These are phyloP conservation scores for Diogma glabrata DNA, from an alignment of 2,888 invertebrate genomes.

Conservation along the genomic window DNA sequence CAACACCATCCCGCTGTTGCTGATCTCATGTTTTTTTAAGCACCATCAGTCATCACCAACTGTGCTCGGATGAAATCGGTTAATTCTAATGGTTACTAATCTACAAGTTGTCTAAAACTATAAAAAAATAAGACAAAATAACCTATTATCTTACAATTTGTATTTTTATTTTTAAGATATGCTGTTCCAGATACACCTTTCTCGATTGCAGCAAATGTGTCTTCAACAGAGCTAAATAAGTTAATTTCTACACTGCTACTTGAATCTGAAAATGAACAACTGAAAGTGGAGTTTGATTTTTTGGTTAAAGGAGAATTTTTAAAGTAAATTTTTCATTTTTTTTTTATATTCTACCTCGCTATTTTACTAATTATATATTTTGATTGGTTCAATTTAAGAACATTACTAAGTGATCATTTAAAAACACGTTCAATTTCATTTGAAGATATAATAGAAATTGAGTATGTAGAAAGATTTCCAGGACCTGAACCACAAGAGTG, in stretches of 20 bases:
- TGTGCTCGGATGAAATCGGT: no score
- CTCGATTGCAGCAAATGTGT: conserved; percentile 64
- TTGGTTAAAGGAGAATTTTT: conserved; percentile 74
- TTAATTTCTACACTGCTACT: conserved; percentile 68
- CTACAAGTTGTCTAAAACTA: conserved; percentile 11
- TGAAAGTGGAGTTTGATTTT: conserved; percentile 70
- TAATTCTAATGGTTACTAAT: no score
- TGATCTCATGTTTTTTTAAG: no score
- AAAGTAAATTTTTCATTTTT: no score
- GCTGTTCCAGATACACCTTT: conserved; percentile 78
- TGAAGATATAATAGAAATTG: conserved; percentile 78
- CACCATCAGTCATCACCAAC: no score
- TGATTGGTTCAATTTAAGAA: no score
- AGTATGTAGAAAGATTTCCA: conserved; percentile 82
- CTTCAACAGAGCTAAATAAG: conserved; percentile 57
- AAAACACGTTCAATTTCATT: conserved; percentile 62
- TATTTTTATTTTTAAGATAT: conserved; percentile 45
- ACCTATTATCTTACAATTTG: no score
- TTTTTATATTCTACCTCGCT: no score
- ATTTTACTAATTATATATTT: no score
- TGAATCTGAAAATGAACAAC: conserved; percentile 38
- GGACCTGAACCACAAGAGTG: conserved; percentile 89
- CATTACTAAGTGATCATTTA: conserved; percentile 56
- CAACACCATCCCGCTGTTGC: no score
- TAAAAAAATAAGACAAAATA: no score